Evolutionary conservation across 2,888 invertebrate species (phyloP).

Genomic region (Cerastis rubricosa): DNA sequence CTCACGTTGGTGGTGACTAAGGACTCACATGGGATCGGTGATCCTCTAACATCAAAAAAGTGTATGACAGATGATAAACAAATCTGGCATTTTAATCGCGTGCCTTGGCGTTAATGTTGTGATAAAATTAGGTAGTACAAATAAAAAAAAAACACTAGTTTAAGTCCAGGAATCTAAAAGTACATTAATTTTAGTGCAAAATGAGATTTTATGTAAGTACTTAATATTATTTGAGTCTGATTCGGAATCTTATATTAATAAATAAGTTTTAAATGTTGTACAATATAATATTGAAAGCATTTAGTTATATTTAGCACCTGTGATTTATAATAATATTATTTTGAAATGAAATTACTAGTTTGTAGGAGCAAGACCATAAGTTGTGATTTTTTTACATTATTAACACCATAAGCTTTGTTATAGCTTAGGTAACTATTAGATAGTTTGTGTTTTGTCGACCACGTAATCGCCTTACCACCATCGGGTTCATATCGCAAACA

Average conservation of each 20-base stretch:
- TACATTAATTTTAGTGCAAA: conserved; percentile 38
- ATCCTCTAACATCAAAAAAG: conserved; percentile 90
- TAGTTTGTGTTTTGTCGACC: conserved; percentile 13
- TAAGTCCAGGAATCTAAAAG: conserved; percentile 13
- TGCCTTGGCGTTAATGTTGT: conserved; percentile 91
- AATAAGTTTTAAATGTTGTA: conserved; percentile 35
- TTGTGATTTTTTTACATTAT: conserved; percentile 61
- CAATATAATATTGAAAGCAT: conserved; percentile 35
- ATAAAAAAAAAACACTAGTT: conserved; percentile 34
- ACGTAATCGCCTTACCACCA: background rate
- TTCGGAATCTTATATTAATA: conserved; percentile 40
- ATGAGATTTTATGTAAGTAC: conserved; percentile 63
- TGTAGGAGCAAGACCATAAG: conserved; percentile 53
- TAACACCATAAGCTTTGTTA: conserved; percentile 33
- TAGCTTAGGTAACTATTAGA: conserved; percentile 27
- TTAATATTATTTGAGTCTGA: conserved; percentile 62
- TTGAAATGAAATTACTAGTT: conserved; percentile 52
- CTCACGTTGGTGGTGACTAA: conserved; percentile 78
- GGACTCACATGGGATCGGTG: conserved; percentile 75
- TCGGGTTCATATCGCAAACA: background rate
- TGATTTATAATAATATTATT: conserved; percentile 69
- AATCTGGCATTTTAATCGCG: conserved; percentile 93
- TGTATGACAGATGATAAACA: conserved; percentile 91
- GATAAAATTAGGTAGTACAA: conserved; percentile 65
- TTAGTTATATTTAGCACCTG: conserved; percentile 67